Conservation (phyloP, 2,797 vertebrate genomes). For the Salarias fasciatus region DNA sequence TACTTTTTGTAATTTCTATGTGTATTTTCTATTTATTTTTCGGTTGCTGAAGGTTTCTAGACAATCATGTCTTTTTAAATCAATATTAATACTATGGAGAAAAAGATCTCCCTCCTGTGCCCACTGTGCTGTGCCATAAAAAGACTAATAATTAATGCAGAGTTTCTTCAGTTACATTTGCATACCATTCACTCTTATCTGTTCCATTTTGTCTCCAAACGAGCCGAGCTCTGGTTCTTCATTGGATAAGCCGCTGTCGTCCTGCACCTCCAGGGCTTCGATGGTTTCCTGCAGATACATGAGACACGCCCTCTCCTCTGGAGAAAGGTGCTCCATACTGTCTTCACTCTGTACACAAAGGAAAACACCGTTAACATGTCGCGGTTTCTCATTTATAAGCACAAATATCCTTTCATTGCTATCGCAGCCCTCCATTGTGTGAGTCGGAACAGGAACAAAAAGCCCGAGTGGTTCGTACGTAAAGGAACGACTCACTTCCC, state of each 20-base stretch:
- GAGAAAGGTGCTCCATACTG: conserved; percentile 90
- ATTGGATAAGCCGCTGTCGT: conserved; percentile 87
- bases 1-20: too few species aligned
- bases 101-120: too few species aligned
- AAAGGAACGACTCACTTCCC: conserved; percentile 37
- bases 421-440: neutral
- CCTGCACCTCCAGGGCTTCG: conserved; percentile 89
- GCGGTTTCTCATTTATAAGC: neutral
- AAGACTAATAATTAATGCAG: too few species aligned
- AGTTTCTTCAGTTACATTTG: neutral
- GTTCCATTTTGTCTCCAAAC: neutral
- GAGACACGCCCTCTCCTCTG: conserved; percentile 92
- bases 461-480: conserved; percentile 32
- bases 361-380: neutral
- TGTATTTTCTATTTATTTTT: too few species aligned
- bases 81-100: too few species aligned
- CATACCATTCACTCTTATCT: conserved; percentile 44
- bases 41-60: too few species aligned
- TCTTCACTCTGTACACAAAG: conserved; percentile 83
- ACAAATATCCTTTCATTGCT: neutral
- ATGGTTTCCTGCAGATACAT: conserved; percentile 94
- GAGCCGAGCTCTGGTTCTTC: conserved; percentile 77
- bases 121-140: too few species aligned
- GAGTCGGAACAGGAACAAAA: neutral
- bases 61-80: too few species aligned